Conservation (phyloP, 2,797 vertebrate species). For the Darevskia nairensis region DNA sequence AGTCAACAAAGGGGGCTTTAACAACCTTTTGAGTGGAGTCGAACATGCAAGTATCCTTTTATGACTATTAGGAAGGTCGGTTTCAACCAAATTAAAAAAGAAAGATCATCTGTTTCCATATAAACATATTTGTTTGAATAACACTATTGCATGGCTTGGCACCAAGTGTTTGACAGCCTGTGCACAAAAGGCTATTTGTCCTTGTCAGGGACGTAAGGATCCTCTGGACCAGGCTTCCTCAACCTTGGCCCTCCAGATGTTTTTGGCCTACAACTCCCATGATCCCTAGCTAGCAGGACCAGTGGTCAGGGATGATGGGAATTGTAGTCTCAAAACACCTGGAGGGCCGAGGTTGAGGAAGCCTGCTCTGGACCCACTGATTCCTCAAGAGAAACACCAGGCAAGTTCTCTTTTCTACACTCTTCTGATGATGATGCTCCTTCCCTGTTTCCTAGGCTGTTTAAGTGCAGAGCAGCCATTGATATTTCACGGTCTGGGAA, state of each 20-base stretch:
- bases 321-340: no score
- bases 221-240: neutral
- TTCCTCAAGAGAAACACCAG: neutral
- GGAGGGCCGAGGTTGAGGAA: no score
- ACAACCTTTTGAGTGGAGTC: constrained; percentile 3
- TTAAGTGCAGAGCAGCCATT: neutral
- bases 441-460: no score
- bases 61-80: neutral
- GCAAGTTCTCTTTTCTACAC: neutral
- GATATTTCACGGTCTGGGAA: neutral
- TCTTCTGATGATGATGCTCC: neutral
- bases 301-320: no score
- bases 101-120: neutral
- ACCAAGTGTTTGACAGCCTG: neutral
- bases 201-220: neutral
- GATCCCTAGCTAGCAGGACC: no score
- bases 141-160: neutral
- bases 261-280: no score
- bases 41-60: neutral
- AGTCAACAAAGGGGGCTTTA: neutral
- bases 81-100: neutral
- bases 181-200: neutral
- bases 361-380: neutral
- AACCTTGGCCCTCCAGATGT: no score
- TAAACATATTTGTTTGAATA: neutral